Conservation (phyloP, 2,888 invertebrate genomes). For the Epinotia bilunana region DNA sequence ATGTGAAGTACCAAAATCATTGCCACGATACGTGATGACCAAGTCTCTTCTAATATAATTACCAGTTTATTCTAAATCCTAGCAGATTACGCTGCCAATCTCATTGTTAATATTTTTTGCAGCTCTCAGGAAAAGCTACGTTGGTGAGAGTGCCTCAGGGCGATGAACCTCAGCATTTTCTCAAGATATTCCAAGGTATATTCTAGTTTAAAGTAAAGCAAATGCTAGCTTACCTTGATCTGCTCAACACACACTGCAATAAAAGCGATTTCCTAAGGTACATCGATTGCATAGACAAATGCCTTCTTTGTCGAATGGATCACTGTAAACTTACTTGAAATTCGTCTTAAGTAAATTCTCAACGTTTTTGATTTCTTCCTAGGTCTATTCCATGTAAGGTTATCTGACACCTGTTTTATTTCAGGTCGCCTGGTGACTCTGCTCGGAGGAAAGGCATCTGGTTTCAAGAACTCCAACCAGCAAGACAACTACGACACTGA, state of each 20-base stretch:
- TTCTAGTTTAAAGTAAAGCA: background rate
- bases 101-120: constrained; percentile 72
- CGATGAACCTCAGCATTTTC: constrained; percentile 86
- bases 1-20: no score
- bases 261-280: no score
- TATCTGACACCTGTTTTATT: background rate
- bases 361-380: no score
- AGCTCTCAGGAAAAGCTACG: constrained; percentile 85
- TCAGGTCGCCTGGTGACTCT: constrained; percentile 80
- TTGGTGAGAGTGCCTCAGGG: constrained; percentile 86
- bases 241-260: no score
- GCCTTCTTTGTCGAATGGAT: no score
- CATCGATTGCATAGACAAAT: no score
- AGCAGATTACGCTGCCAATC: constrained; percentile 66
- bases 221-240: no score
- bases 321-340: no score
- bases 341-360: no score
- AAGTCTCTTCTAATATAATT: background rate
- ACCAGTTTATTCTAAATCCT: constrained; percentile 55
- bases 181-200: constrained; percentile 85
- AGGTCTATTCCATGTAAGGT: no score
- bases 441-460: constrained; percentile 82
- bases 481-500: constrained; percentile 80
- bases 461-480: constrained; percentile 78
- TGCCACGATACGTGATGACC: no score